Evolutionary conservation across 2,113 vertebrate genomes (phyloP).

Genomic region (Lasiurus borealis): DNA sequence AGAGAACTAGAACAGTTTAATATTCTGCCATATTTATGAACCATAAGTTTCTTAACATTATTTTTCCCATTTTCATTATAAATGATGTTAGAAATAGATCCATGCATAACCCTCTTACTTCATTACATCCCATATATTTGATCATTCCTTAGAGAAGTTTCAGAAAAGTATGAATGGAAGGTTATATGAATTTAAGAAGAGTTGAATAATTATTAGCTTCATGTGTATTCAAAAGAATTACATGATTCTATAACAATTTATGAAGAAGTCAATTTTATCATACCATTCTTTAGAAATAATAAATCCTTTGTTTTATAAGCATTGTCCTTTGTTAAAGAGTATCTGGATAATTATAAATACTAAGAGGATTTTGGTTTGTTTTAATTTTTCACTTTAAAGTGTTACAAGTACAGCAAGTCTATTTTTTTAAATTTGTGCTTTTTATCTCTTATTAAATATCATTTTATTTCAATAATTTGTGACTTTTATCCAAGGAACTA

Average conservation of each 20-base stretch:
- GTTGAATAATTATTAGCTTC: background rate
- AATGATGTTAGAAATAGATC: background rate
- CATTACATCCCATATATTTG: background rate
- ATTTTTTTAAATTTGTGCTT: background rate
- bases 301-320: background rate
- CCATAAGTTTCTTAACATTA: background rate
- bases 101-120: background rate
- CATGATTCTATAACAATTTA: background rate
- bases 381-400: conserved; percentile 11
- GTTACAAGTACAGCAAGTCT: background rate
- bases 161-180: background rate
- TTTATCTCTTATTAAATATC: background rate
- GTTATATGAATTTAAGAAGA: background rate
- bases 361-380: background rate
- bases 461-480: background rate
- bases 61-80: background rate
- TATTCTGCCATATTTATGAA: conserved; percentile 2
- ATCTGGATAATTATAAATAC: conserved; percentile 5
- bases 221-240: background rate
- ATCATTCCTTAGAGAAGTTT: background rate
- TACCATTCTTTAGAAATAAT: background rate
- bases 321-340: background rate
- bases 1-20: background rate
- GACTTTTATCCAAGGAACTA: background rate
- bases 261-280: background rate